Conservation (phyloP, 2,113 vertebrate species). For the Balaeniceps rex region DNA sequence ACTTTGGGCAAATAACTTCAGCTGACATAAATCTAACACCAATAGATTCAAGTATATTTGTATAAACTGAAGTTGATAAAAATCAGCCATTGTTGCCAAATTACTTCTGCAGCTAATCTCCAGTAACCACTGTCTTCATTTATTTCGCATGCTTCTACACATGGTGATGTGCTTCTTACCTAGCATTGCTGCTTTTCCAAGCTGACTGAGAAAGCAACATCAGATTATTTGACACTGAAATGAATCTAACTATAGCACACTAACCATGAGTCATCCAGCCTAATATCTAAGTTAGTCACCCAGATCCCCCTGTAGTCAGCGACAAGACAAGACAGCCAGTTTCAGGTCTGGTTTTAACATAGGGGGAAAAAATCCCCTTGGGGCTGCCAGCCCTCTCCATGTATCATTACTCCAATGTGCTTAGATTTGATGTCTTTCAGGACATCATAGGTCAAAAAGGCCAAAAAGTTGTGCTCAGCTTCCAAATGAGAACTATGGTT, state of each 20-base stretch:
- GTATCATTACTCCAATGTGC: background rate
- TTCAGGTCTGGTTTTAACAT: background rate
- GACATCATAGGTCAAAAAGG: background rate
- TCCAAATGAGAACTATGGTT: background rate
- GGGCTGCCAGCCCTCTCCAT: background rate
- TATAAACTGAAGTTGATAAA: background rate
- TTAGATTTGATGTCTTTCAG: background rate
- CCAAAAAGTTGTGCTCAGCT: background rate
- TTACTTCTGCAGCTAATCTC: background rate
- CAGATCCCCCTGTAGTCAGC: background rate
- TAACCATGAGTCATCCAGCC: background rate
- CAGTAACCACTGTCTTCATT: background rate
- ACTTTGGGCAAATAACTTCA: background rate
- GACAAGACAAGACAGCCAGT: background rate
- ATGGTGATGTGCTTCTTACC: background rate
- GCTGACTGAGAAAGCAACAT: background rate
- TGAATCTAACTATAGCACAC: background rate
- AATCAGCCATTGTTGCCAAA: background rate
- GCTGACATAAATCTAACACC: background rate
- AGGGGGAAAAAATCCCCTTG: background rate
- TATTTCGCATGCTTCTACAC: background rate
- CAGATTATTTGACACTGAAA: background rate
- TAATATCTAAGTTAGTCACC: background rate
- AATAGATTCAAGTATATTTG: background rate
- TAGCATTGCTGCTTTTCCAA: background rate